A percentile compares a stretch with the other conserved stretches of the same genome.
These are phyloP conservation scores for Leptosomus discolor DNA, from an alignment of 2,113 vertebrate species.

Conservation along the genomic window DNA sequence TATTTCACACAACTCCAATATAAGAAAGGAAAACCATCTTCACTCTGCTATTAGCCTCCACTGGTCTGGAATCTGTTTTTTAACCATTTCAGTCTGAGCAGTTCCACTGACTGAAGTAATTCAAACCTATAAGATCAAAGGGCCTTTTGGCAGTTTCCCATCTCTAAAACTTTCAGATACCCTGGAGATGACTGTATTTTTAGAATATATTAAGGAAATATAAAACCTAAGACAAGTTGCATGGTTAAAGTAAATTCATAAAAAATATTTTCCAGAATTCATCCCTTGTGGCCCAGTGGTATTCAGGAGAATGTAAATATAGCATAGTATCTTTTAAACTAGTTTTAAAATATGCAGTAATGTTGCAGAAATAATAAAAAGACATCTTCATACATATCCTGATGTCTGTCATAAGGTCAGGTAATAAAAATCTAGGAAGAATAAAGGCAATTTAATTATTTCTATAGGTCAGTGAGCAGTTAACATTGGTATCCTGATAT, in stretches of 20 bases:
- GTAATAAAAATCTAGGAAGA: not conserved
- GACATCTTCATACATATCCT: not conserved
- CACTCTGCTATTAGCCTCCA: not conserved
- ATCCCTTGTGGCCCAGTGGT: not conserved
- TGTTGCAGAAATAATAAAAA: not conserved
- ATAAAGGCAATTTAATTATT: conserved; percentile 34
- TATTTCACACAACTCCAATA: not conserved
- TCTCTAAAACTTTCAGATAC: not conserved
- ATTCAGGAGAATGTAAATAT: not conserved
- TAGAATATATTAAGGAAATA: not conserved
- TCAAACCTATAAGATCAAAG: not conserved
- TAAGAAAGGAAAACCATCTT: not conserved
- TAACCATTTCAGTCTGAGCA: not conserved
- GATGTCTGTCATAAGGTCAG: not conserved
- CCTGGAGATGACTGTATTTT: not conserved
- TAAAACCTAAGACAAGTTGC: not conserved
- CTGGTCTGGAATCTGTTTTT: not conserved
- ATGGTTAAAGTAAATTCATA: not conserved
- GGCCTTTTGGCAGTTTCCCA: not conserved
- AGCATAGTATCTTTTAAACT: not conserved
- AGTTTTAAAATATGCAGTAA: not conserved
- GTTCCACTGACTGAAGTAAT: not conserved
- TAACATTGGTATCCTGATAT: not conserved
- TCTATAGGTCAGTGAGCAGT: conserved; percentile 18
- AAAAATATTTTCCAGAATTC: not conserved